Evolutionary conservation across 1,140 invertebrate species (phyloP), one percentile per base, ranked within the genome.

Genomic region (Branchinecta lynchi): DNA sequence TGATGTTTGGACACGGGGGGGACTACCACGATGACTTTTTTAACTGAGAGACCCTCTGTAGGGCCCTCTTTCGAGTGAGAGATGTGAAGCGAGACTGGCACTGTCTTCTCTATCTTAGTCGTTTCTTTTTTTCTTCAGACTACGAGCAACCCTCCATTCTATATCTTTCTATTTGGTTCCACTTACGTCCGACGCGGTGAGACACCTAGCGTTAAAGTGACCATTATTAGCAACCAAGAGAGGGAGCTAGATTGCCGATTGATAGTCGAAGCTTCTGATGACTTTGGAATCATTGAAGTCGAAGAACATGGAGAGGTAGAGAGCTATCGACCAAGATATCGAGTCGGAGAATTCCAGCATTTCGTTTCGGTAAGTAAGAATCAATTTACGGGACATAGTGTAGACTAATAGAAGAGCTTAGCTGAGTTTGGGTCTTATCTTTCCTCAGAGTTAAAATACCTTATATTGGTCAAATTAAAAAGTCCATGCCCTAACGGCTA

Each of bases 201-300:
- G 75, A 83, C 84, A 72, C 73, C 85, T 43, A 81, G 82, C 5
- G 73, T 85, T 0, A 73, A 82, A 21, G 77, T 84, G 0, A 76
- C 81, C 15, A 75, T 85, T 10, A 82, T 82, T 71, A 86, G 85
- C 74, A 80, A 82, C 71, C 80, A 80, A 74, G 69, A 73, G 0
- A 72, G 73, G 43, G 75, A 79, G 65, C 74, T 78, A 44, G 73
- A 78, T n/a, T 77, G 77, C 9, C 68, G 77, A 12, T 68, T 80
- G 3, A 73, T 72, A 0, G 68, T 80, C 0, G 75, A 77, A 43
- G 75, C 76, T 6, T 81, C 82, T 0, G 74, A 78, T 43, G 77
- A 82, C 66, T 84, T 83, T 73, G 76, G 79, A 51, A 84, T 85
- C 73, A 80, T 86, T 0, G 76, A 82, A 65, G 83, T 85, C 3